Evolutionary conservation across 1,140 invertebrate genomes (phyloP).

Genomic region (Vanessa atalanta): DNA sequence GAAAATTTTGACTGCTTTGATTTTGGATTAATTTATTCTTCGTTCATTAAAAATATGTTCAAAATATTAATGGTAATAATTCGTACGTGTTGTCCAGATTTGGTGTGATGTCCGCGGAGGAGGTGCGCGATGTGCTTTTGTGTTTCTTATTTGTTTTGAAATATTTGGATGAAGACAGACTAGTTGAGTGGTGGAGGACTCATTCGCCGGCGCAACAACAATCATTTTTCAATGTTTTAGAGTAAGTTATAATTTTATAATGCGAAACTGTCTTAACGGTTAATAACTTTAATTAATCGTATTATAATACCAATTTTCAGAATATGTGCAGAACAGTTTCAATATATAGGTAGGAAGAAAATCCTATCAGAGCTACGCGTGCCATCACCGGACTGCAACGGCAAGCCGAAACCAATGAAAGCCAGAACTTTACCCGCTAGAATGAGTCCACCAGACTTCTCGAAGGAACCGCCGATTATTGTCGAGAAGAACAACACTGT

Average conservation of each 20-base stretch:
- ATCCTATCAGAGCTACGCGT: constrained; percentile 80
- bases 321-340: constrained; percentile 92
- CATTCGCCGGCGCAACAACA: constrained; percentile 88
- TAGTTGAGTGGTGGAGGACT: constrained; percentile 95
- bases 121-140: constrained; percentile 93
- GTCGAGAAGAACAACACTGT: constrained; percentile 80
- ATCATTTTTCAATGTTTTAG: constrained; percentile 90
- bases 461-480: constrained; percentile 76
- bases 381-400: constrained; percentile 73
- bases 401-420: constrained; percentile 80
- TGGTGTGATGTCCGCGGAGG: constrained; percentile 81
- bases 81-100: constrained; percentile 62
- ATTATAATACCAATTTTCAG: constrained; percentile 70
- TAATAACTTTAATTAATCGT: no score
- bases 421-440: constrained; percentile 87
- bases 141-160: constrained; percentile 96
- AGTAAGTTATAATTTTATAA: constrained; percentile 81
- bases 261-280: no score
- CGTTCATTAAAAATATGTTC: no score
- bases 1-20: no score
- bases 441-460: constrained; percentile 86
- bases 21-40: no score
- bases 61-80: background rate
- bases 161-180: constrained; percentile 91
- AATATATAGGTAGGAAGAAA: constrained; percentile 91